phyloP scores from a whole-genome alignment of 1,140 invertebrate species.

The Brachionus koreanus region DNA sequence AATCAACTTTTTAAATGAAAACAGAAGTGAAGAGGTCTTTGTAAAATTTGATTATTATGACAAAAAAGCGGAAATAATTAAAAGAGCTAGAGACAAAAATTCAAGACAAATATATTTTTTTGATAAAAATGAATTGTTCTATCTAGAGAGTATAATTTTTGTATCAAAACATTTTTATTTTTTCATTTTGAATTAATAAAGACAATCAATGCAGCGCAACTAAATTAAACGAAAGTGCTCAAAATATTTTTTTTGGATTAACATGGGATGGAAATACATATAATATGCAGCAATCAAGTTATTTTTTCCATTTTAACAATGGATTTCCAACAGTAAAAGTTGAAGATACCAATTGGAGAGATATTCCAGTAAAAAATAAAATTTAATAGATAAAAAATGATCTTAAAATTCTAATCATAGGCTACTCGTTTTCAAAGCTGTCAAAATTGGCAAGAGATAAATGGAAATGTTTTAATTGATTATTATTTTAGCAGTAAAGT shows the following conservation, averaged over 20 bases:
- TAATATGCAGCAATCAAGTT: slow-evolving; percentile 10
- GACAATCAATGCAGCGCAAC: neutral
- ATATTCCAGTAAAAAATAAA: neutral
- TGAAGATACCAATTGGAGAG: neutral
- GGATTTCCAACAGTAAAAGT: neutral
- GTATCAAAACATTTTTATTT: neutral
- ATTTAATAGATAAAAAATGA: neutral
- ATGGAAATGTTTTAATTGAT: slow-evolving; percentile 36
- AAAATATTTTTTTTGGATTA: slow-evolving; percentile 22
- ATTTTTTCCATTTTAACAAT: slow-evolving; percentile 43
- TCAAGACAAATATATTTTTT: neutral
- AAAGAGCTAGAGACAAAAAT: neutral
- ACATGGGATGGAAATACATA: neutral
- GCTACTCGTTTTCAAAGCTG: slow-evolving; percentile 36
- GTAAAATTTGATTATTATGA: slow-evolving; percentile 17
- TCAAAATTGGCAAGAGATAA: slow-evolving; percentile 35
- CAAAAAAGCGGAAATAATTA: slow-evolving; percentile 41
- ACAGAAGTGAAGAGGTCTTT: neutral
- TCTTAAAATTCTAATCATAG: neutral
- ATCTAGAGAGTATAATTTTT: neutral
- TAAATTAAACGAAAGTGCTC: neutral
- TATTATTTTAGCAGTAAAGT: slow-evolving; percentile 36
- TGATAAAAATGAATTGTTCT: slow-evolving; percentile 28
- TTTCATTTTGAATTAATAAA: neutral
- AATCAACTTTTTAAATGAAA: neutral